Evolutionary conservation across 2,113 vertebrate genomes (phyloP), one percentile per base, ranked within the genome.

Genomic region (Cephalopterus ornatus): DNA sequence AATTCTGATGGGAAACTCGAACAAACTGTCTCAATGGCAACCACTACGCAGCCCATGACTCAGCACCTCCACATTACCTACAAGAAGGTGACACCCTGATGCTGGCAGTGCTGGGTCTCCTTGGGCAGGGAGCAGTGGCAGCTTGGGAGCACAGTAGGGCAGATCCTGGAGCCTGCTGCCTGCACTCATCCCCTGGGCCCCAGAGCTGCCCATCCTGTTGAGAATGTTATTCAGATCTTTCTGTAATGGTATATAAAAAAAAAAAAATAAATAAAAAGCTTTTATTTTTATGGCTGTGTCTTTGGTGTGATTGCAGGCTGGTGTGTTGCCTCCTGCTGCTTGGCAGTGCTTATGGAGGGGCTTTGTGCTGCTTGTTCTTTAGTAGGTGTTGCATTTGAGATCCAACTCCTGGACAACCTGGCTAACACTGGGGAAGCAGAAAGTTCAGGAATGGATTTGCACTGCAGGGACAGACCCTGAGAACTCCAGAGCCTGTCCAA

Each of bases 11-110:
- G 99, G 89, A 99, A 97, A 95, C 98, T 99, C 90, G 99, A 99
- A 97, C 99, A 99, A 98, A 99, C 98, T 0, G 98, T 99, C 96
- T 99, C 98, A 87, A 99, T 99, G 99, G 98, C 99, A 94, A 99
- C 99, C 93, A 98, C 98, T 93, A 98, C 98, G n/a, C 99, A 99
- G 96, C 98, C 98, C 41, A 97, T 99, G 98, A 98, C 97, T 58
- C 99, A 99, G 96, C 99, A 99, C 95, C 98, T 99, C 92, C 98
- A 98, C 92, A 97, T 99, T 71, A 99, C 98, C 58, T 99, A 99
- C 97, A 98, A 97, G 89, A 98, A 98, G 94, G 97, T 98, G 97
- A 98, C 94, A 2, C 98, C 97, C 12, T 98, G 95, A 98, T 11
- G 5, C n/a, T 0, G 6, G 49, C 70, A 66, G 61, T 46, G 85